These are phyloP conservation scores for Nettapus auritus DNA, from an alignment of 2,113 vertebrate genomes.

Conservation along the genomic window DNA sequence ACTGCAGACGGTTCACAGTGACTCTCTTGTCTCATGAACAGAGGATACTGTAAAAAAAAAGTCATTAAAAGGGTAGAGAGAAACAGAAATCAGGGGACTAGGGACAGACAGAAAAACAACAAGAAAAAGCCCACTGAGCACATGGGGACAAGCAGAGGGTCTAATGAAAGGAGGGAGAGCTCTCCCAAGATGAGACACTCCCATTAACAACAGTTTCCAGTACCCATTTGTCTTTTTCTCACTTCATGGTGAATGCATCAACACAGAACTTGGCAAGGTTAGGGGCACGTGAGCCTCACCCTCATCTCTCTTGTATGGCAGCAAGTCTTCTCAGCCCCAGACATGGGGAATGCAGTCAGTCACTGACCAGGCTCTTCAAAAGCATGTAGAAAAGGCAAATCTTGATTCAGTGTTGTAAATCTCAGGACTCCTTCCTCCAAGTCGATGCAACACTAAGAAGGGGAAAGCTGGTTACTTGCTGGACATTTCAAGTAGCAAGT, in stretches of 20 bases:
- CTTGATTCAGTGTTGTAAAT: slow-evolving; percentile 79
- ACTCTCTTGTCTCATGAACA: not conserved
- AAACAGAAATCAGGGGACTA: not conserved
- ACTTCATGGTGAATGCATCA: not conserved
- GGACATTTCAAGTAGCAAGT: not conserved
- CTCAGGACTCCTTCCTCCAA: slow-evolving; percentile 82
- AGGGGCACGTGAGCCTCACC: not conserved
- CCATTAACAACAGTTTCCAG: not conserved
- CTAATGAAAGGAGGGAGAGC: not conserved
- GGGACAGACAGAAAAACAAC: not conserved
- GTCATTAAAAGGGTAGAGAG: not conserved
- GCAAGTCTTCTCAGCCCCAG: not conserved
- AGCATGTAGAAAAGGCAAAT: slow-evolving; percentile 86
- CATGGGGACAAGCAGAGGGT: not conserved
- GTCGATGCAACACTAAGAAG: slow-evolving; percentile 87
- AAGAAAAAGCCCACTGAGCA: not conserved
- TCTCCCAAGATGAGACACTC: slow-evolving; percentile 7
- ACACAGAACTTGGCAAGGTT: not conserved
- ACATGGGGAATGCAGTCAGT: not conserved
- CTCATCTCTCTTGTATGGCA: not conserved
- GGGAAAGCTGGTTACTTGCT: not conserved
- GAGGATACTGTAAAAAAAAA: not conserved
- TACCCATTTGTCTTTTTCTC: not conserved
- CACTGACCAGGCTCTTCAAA: slow-evolving; percentile 68
- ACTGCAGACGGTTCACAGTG: not conserved